These are phyloP conservation scores for Neosilurus mollespiculum DNA, from an alignment of 2,797 vertebrate genomes.

Conservation along the genomic window DNA sequence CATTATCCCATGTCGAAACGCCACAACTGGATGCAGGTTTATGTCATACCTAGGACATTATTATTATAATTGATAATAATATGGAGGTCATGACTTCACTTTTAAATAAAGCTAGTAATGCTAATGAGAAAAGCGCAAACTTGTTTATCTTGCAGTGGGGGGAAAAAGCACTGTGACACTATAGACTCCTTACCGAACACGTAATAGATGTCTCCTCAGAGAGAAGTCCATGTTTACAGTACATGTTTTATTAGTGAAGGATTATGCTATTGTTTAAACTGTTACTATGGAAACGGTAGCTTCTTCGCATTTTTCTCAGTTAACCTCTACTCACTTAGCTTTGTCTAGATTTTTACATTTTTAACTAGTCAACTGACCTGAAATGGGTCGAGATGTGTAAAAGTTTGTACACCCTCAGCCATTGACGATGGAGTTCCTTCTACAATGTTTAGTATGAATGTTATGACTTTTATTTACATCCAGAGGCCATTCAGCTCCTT, in stretches of 20 bases:
- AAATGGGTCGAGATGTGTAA: background rate
- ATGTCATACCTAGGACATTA: no score
- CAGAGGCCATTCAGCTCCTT: background rate
- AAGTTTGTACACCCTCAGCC: slow-evolving; percentile 2
- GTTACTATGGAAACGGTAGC: background rate
- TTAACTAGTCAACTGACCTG: background rate
- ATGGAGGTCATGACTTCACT: no score
- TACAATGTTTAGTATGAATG: background rate
- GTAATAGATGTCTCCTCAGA: background rate
- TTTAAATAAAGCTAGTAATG: no score
- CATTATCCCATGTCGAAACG: no score
- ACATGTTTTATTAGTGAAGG: background rate
- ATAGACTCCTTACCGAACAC: background rate
- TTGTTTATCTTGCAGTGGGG: no score
- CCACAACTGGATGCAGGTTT: no score
- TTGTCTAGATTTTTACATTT: background rate
- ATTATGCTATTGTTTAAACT: background rate
- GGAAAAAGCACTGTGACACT: no score
- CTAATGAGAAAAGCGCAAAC: no score
- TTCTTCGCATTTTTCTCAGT: no score
- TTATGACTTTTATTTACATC: background rate
- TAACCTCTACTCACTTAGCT: background rate
- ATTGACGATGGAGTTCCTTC: background rate
- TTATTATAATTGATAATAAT: no score
- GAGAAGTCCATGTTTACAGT: background rate